phyloP scores from a whole-genome alignment of 2,113 vertebrate genomes.

The Hypomesus transpacificus region DNA sequence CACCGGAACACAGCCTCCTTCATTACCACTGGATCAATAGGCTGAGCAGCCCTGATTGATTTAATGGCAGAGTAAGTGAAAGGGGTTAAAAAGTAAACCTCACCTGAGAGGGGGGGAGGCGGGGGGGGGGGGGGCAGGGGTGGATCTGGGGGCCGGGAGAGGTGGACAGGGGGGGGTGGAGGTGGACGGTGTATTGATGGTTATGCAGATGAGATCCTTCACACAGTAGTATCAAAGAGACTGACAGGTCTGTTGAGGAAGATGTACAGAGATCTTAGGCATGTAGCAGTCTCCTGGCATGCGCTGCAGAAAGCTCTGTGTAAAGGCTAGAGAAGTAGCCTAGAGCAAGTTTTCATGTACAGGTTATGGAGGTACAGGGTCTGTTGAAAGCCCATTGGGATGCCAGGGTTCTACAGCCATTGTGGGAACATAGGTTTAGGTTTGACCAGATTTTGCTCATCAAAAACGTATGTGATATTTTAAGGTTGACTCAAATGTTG shows the following conservation, averaged over 20 bases:
- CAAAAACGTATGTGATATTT: too few relatives aligned
- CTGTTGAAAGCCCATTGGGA: not conserved
- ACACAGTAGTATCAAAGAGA: conserved; percentile 2
- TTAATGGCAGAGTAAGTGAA: conserved; percentile 61
- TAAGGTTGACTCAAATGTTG: too few relatives aligned
- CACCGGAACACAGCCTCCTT: conserved; percentile 38
- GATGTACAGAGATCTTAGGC: not conserved
- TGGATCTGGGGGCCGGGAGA: not conserved
- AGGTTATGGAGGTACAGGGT: not conserved
- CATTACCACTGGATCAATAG: conserved; percentile 63
- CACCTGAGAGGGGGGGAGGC: conserved; percentile 38
- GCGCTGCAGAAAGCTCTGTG: too few relatives aligned
- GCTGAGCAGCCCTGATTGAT: conserved; percentile 57
- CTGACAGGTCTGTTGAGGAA: not conserved
- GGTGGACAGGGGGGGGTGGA: not conserved
- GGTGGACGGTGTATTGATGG: conserved; percentile 33
- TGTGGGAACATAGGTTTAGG: too few relatives aligned
- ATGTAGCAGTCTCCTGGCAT: too few relatives aligned
- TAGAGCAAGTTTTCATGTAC: not conserved
- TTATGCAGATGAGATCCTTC: conserved; percentile 37
- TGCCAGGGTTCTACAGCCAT: too few relatives aligned
- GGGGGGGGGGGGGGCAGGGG: not conserved
- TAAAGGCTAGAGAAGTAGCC: too few relatives aligned
- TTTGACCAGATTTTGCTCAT: too few relatives aligned
- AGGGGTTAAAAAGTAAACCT: conserved; percentile 60